Base-by-base conservation (phyloP, 2,888 invertebrate species). In the Dorcus parallelipipedus region DNA sequence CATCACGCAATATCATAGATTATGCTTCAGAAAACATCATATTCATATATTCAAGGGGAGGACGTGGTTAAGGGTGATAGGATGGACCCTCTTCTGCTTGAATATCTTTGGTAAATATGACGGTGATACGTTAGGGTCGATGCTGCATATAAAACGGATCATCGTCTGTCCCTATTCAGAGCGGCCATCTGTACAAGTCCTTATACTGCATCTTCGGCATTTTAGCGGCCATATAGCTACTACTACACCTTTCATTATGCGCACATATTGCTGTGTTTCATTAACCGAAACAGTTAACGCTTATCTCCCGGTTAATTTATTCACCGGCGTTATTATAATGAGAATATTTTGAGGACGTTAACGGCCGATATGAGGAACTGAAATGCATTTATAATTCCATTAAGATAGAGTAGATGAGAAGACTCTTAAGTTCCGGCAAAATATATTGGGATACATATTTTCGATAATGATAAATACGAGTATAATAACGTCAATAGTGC, bases 1-100 rank as follows among this genome's bases (percentile, higher is more conserved):
- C 69, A 72, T 72, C 70, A 71, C 69, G 71, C 71, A 69, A 70
- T 66, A 68, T 67, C 68, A 66, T 69, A 67, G 67, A 71, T 73
- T 72, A 73, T 71, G 73, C 73, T 73, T 72, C 72, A 71, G 71
- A 68, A 68, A 61, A 70, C 69, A 72, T 72, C 71, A 71, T 71
- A 71, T 71, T 70, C 71, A 68, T 72, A 69, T 72, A 70, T 71
- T 67, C 66, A 59, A 59, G 23, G 64, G 65, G 67, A 67, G 66
- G 68, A 57, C 62, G 59, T 59, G 54, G 55, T 57, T 60, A 60
- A 62, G 60, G 58, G 62, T 57, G 55, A 60, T 60, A 60, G 54
- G 58, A 56, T 51, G 60, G 55, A 65, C 69, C 69, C 69, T 62
- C 63, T 33, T 33, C 26, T 33, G 64, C 62, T 64, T 59, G 54